Conservation (phyloP, 2,797 vertebrate species). For the Cryptoprocta ferox region DNA sequence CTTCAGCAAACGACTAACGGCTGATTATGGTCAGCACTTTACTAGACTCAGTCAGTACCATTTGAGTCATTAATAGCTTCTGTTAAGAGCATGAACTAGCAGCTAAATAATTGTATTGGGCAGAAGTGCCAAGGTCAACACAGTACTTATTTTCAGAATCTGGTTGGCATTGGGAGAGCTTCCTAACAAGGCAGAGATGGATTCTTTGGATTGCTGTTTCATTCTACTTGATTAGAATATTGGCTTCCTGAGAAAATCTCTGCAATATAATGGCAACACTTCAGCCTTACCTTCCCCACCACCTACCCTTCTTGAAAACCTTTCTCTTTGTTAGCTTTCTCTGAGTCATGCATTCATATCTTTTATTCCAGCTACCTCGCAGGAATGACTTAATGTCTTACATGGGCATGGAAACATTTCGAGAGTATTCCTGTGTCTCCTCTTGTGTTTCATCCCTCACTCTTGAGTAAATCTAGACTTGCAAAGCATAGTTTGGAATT, state of each 20-base stretch:
- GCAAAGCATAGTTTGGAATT: neutral
- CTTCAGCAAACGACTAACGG: neutral
- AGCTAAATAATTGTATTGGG: neutral
- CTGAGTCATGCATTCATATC: neutral
- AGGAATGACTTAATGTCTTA: neutral
- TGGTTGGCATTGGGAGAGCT: neutral
- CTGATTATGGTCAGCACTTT: neutral
- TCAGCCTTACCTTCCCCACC: neutral
- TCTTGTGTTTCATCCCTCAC: conserved; percentile 11
- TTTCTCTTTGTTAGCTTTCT: neutral
- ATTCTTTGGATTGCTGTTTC: neutral
- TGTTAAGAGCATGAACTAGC: neutral
- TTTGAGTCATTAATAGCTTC: neutral
- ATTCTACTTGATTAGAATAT: neutral
- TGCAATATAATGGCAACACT: neutral
- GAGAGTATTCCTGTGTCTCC: neutral
- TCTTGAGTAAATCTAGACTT: neutral
- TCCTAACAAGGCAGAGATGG: neutral
- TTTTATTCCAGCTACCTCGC: neutral
- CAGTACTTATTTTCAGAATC: neutral
- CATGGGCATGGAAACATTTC: neutral
- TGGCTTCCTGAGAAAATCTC: neutral
- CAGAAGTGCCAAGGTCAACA: neutral
- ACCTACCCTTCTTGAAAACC: neutral
- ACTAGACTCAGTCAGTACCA: neutral